Percentiles rank a stretch among this genome's conserved stretches.
phyloP scores from a whole-genome alignment of 2,888 invertebrate species.

The Himalopsyche tibetana region DNA sequence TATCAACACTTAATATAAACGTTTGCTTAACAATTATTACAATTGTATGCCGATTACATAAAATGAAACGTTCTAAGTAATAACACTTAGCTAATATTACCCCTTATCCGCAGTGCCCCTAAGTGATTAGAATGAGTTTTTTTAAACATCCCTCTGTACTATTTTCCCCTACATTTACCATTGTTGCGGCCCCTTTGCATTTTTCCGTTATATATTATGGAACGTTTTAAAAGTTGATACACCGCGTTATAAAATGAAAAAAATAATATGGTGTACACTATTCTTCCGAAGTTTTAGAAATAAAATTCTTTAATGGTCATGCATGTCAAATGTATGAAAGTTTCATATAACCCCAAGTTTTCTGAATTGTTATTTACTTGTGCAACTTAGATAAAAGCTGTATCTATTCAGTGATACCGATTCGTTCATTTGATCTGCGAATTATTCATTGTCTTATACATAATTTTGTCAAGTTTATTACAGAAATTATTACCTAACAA shows the following conservation, averaged over 20 bases:
- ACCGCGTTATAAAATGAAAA: neutral
- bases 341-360: too few relatives aligned
- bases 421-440: too few relatives aligned
- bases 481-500: too few relatives aligned
- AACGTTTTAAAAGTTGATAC: neutral
- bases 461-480: too few relatives aligned
- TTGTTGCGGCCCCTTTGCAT: neutral
- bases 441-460: too few relatives aligned
- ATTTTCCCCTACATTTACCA: neutral
- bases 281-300: too few relatives aligned
- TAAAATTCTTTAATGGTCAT: too few relatives aligned
- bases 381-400: too few relatives aligned
- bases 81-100: conserved; percentile 19
- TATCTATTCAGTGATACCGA: too few relatives aligned
- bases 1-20: conserved; percentile 20
- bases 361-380: too few relatives aligned
- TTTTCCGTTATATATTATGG: neutral
- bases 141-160: neutral
- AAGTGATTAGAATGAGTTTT: conserved; percentile 20
- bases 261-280: neutral
- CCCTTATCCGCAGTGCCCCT: conserved; percentile 21
- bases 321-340: too few relatives aligned
- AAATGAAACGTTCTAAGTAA: conserved; percentile 29
- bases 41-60: conserved; percentile 26
- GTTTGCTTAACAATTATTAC: neutral